phyloP scores from a whole-genome alignment of 2,113 vertebrate genomes.

The Cygnus atratus region DNA sequence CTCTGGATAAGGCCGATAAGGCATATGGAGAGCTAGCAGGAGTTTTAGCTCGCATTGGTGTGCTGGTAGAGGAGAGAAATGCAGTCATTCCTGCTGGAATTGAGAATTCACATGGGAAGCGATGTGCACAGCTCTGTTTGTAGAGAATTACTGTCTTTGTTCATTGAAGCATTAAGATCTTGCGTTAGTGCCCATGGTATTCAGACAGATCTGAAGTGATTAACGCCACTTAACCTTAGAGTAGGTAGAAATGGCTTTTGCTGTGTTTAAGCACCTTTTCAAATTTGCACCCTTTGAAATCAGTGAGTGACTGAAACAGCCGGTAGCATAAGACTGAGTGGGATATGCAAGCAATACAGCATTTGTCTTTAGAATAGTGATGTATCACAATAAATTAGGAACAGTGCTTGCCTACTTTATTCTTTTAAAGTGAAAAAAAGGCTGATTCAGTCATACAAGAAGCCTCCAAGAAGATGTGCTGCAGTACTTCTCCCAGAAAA shows the following conservation, averaged over 20 bases:
- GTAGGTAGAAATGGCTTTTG: not conserved
- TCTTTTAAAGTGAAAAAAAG: not conserved
- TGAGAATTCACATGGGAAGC: not conserved
- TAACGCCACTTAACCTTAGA: not conserved
- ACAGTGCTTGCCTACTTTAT: not conserved
- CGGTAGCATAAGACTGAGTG: not conserved
- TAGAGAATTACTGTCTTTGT: not conserved
- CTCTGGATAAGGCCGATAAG: not conserved
- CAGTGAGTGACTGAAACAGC: not conserved
- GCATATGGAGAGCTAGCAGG: not conserved
- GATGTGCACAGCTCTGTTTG: not conserved
- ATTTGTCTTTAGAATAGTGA: not conserved
- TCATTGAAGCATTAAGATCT: not conserved
- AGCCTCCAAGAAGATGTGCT: not conserved
- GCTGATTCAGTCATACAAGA: not conserved
- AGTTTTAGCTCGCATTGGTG: not conserved
- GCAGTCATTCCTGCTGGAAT: not conserved
- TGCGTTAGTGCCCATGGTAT: not conserved
- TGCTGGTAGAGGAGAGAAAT: not conserved
- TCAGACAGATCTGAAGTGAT: not conserved
- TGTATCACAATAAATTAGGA: not conserved
- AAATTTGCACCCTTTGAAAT: not conserved
- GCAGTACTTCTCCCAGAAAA: not conserved
- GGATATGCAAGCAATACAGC: not conserved
- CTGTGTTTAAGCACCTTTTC: not conserved